A percentile compares a stretch with the other conserved stretches of the same genome.
Conservation (phyloP, 2,888 invertebrate genomes). For the Plagodis pulveraria region DNA sequence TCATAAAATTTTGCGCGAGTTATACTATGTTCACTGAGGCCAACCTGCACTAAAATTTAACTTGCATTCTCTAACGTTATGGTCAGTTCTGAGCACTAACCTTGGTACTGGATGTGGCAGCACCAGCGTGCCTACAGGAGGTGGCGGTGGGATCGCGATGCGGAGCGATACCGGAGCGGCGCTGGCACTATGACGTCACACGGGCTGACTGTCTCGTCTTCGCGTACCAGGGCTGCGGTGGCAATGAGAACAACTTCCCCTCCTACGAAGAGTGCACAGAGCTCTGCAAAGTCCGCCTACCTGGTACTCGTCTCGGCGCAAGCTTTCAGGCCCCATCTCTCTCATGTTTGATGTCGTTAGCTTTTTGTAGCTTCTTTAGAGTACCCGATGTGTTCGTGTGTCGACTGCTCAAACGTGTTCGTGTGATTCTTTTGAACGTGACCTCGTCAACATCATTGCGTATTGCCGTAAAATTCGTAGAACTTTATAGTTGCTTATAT, state of each 20-base stretch:
- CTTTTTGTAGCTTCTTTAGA: slow-evolving; percentile 18
- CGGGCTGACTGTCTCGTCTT: slow-evolving; percentile 91
- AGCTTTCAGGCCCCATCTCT: slow-evolving; percentile 19
- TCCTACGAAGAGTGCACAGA: slow-evolving; percentile 88
- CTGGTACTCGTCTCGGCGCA: slow-evolving; percentile 44
- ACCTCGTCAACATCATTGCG: background rate
- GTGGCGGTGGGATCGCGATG: slow-evolving; percentile 54
- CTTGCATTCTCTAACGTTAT: too few relatives aligned
- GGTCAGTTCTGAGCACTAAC: slow-evolving; percentile 24
- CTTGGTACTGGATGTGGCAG: slow-evolving; percentile 50
- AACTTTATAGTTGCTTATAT: background rate
- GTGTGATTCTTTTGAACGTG: background rate
- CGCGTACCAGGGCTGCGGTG: slow-evolving; percentile 94
- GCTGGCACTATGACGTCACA: slow-evolving; percentile 90
- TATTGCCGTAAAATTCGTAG: background rate
- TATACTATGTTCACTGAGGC: too few relatives aligned
- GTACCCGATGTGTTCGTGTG: slow-evolving; percentile 1
- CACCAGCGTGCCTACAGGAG: slow-evolving; percentile 62
- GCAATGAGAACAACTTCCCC: slow-evolving; percentile 94
- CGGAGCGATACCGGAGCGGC: slow-evolving; percentile 68
- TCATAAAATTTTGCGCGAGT: too few relatives aligned
- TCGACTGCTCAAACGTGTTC: slow-evolving; percentile 2
- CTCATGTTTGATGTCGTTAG: slow-evolving; percentile 18
- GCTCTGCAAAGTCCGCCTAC: slow-evolving; percentile 48
- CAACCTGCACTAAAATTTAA: too few relatives aligned